Conservation (phyloP, 1,140 invertebrate genomes). For the Apis laboriosa region DNA sequence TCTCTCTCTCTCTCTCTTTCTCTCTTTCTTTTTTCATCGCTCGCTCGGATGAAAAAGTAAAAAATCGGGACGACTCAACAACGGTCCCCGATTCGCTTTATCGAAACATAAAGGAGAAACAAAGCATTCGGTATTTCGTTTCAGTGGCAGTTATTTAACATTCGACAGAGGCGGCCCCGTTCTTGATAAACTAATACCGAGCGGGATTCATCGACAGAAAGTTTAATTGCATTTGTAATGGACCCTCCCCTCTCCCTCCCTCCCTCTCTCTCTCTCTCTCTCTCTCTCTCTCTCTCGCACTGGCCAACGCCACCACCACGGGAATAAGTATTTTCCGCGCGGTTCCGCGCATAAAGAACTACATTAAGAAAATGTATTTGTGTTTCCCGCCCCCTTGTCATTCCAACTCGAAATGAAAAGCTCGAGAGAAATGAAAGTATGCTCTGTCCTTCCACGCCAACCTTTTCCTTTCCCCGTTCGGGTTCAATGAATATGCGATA, state of each 20-base stretch:
- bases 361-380: slow-evolving; percentile 46
- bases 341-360: slow-evolving; percentile 26
- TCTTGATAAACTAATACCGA: slow-evolving; percentile 30
- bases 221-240: slow-evolving; percentile 51
- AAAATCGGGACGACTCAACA: too few species aligned
- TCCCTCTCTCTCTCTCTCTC: neutral
- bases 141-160: slow-evolving; percentile 31
- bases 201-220: slow-evolving; percentile 14
- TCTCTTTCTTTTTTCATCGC: too few species aligned
- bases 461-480: neutral
- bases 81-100: too few species aligned
- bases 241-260: neutral
- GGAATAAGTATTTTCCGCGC: slow-evolving; percentile 32
- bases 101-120: neutral
- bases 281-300: neutral
- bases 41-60: too few species aligned
- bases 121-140: neutral
- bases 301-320: neutral
- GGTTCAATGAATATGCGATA: slow-evolving; percentile 35
- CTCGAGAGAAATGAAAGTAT: slow-evolving; percentile 17
- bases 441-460: neutral
- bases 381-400: slow-evolving; percentile 11
- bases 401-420: slow-evolving; percentile 20
- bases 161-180: slow-evolving; percentile 8
- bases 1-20: too few species aligned